phyloP scores from a whole-genome alignment of 2,888 invertebrate genomes.

The Drosophila anomelani region DNA sequence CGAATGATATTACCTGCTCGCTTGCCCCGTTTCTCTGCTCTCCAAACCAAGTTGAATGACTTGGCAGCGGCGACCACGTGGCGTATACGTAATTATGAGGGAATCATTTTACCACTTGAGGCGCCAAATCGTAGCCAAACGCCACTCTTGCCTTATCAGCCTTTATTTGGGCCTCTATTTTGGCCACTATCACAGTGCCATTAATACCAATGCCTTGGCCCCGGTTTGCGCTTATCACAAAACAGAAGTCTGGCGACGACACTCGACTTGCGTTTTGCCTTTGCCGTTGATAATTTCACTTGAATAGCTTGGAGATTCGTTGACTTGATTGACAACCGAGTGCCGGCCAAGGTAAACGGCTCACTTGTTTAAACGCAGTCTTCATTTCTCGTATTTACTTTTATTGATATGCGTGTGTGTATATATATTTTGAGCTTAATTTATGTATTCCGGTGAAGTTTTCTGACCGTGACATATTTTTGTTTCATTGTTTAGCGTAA shows the following conservation, averaged over 20 bases:
- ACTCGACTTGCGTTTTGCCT: slow-evolving; percentile 19
- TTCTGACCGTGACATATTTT: slow-evolving; percentile 67
- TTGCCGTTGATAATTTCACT: slow-evolving; percentile 58
- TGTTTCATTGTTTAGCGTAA: background rate
- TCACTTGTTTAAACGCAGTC: slow-evolving; percentile 47
- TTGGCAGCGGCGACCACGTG: slow-evolving; percentile 40
- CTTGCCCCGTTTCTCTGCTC: background rate
- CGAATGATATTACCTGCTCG: slow-evolving; percentile 16
- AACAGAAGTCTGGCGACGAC: slow-evolving; percentile 42
- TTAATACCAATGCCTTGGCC: slow-evolving; percentile 53
- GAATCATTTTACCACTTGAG: slow-evolving; percentile 41
- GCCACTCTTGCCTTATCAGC: slow-evolving; percentile 37
- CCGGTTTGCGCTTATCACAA: slow-evolving; percentile 51
- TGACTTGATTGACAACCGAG: slow-evolving; percentile 67
- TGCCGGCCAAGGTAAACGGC: slow-evolving; percentile 65
- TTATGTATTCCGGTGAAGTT: slow-evolving; percentile 65
- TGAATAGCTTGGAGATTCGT: slow-evolving; percentile 34
- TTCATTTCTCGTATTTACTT: slow-evolving; percentile 42
- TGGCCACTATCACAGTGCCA: slow-evolving; percentile 13
- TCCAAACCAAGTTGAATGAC: slow-evolving; percentile 46
- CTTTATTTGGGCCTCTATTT: slow-evolving; percentile 9
- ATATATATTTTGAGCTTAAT: slow-evolving; percentile 54
- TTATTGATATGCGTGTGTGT: slow-evolving; percentile 19
- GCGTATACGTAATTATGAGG: slow-evolving; percentile 53
- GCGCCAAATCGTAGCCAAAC: slow-evolving; percentile 29